Evolutionary conservation across 2,888 invertebrate genomes (phyloP).

Genomic region (Eupithecia abbreviata): DNA sequence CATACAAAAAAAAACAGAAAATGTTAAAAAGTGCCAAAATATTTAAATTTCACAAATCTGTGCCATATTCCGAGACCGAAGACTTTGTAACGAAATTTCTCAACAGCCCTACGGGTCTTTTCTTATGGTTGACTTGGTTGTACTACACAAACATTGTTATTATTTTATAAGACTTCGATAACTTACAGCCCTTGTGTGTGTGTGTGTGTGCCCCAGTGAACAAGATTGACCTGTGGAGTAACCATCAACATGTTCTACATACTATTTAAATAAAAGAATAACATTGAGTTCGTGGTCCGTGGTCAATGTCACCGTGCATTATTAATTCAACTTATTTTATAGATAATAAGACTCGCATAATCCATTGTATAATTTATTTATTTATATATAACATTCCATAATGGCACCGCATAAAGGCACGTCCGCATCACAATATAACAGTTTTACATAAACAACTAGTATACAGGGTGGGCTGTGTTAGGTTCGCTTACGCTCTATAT

Average conservation of each 20-base stretch:
- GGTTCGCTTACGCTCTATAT: background rate
- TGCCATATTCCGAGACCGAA: no score
- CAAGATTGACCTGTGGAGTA: no score
- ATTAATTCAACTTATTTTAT: background rate
- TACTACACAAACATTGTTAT: no score
- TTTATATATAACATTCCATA: constrained; percentile 65
- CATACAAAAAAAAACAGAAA: no score
- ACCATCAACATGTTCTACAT: background rate
- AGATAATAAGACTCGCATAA: constrained; percentile 1
- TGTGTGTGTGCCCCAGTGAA: no score
- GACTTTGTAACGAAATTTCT: no score
- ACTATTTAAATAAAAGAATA: background rate
- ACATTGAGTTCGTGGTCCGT: background rate
- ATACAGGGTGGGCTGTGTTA: background rate
- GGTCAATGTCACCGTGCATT: background rate
- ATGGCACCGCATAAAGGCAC: constrained; percentile 80
- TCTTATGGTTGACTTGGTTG: no score
- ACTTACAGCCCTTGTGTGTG: no score
- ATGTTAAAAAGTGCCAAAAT: no score
- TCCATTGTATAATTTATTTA: constrained; percentile 57
- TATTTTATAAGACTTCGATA: no score
- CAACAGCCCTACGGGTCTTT: no score
- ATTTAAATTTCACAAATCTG: no score
- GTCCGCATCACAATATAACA: constrained; percentile 56
- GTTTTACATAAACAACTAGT: constrained; percentile 30